Percentiles rank a stretch among this genome's conserved stretches.
Conservation (phyloP, 1,140 invertebrate species). For the Trichogramma pretiosum region DNA sequence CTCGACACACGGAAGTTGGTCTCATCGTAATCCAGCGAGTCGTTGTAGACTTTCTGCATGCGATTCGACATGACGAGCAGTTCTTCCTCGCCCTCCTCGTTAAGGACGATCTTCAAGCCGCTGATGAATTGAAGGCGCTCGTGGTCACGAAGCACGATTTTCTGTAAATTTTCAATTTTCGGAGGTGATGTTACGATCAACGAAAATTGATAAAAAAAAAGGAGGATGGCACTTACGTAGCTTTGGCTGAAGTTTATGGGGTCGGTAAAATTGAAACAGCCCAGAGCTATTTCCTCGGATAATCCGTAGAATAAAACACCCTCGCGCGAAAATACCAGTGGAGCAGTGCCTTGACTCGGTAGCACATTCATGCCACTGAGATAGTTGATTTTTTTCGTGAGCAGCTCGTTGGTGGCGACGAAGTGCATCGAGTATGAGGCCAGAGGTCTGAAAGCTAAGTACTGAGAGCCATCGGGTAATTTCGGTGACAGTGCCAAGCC, state of each 20-base stretch:
- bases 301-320: background rate
- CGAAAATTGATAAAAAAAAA: background rate
- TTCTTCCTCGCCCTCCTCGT: background rate
- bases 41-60: background rate
- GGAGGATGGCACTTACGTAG: no score
- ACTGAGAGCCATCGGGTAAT: no score
- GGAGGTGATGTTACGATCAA: no score
- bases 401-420: background rate
- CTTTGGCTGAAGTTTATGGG: no score
- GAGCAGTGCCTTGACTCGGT: slow-evolving; percentile 21
- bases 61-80: background rate
- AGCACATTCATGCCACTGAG: background rate
- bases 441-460: background rate
- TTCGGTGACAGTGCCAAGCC: background rate
- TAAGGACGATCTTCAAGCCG: background rate
- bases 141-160: background rate
- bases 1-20: background rate
- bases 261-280: background rate
- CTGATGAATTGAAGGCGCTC: background rate
- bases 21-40: background rate
- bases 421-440: background rate
- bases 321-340: slow-evolving; percentile 3
- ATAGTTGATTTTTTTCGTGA: background rate
- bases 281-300: background rate
- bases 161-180: background rate